phyloP scores from a whole-genome alignment of 1,140 invertebrate species.

The Popillia japonica region DNA sequence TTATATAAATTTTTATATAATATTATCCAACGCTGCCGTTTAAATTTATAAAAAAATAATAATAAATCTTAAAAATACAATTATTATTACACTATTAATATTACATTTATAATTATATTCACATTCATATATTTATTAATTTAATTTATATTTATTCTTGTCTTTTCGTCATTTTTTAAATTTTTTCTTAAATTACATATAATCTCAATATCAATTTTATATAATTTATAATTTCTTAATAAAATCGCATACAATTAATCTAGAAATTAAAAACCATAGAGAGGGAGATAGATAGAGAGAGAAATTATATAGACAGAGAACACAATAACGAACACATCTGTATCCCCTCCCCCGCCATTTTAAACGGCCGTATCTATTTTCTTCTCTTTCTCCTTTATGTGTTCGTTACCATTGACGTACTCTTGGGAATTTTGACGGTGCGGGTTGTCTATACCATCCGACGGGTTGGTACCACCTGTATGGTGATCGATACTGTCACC shows the following conservation, averaged over 20 bases:
- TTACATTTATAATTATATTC: slow-evolving; percentile 7
- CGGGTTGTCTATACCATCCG: slow-evolving; percentile 64
- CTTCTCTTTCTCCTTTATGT: slow-evolving; percentile 62
- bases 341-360: too few species aligned
- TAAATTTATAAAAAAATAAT: not conserved
- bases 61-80: not conserved
- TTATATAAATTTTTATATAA: too few species aligned
- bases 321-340: not conserved
- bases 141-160: not conserved
- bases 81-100: not conserved
- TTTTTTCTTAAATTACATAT: not conserved
- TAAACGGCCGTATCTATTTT: slow-evolving; percentile 69
- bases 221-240: not conserved
- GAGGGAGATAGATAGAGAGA: too few species aligned
- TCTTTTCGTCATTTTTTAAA: not conserved
- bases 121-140: slow-evolving; percentile 16
- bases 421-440: slow-evolving; percentile 65
- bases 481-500: slow-evolving; percentile 61
- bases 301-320: not conserved
- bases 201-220: not conserved
- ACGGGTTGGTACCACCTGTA: slow-evolving; percentile 56
- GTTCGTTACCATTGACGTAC: slow-evolving; percentile 67
- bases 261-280: not conserved
- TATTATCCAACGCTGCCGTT: not conserved
- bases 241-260: not conserved